Evolutionary conservation across 2,113 vertebrate species (phyloP).

Genomic region (Halcyon malimbica): DNA sequence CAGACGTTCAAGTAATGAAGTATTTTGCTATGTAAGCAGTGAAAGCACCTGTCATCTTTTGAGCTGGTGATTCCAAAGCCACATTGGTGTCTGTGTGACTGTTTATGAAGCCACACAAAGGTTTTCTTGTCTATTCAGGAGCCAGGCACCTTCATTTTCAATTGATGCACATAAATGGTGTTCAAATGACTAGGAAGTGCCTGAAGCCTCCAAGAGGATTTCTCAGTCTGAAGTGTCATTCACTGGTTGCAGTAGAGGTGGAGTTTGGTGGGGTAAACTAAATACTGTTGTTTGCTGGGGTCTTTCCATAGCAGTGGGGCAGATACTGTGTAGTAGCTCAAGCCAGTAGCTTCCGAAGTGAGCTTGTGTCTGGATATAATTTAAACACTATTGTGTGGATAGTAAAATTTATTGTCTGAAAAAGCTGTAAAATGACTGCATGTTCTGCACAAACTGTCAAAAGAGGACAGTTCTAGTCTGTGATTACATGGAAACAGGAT

Average conservation of each 20-base stretch:
- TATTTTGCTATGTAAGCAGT: neutral
- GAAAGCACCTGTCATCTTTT: neutral
- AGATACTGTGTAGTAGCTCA: neutral
- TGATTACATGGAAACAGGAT: neutral
- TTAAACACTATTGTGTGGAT: neutral
- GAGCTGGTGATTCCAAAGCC: neutral
- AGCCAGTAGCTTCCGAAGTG: neutral
- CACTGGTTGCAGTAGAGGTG: neutral
- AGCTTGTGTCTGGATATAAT: neutral
- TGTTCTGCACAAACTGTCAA: neutral
- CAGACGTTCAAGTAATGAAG: neutral
- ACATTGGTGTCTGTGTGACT: neutral
- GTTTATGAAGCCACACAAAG: neutral
- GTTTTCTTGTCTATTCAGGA: neutral
- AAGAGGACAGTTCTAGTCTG: neutral
- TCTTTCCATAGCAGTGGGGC: neutral
- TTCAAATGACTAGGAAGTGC: neutral
- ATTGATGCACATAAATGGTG: neutral
- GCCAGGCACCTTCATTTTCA: neutral
- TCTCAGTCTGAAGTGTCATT: neutral
- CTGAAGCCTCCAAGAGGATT: neutral
- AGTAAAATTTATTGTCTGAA: constrained; percentile 28
- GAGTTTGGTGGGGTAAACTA: neutral
- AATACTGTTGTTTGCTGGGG: neutral
- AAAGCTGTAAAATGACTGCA: neutral